phyloP scores from a whole-genome alignment of 2,888 invertebrate species.

The Drosophila flavopinicola region DNA sequence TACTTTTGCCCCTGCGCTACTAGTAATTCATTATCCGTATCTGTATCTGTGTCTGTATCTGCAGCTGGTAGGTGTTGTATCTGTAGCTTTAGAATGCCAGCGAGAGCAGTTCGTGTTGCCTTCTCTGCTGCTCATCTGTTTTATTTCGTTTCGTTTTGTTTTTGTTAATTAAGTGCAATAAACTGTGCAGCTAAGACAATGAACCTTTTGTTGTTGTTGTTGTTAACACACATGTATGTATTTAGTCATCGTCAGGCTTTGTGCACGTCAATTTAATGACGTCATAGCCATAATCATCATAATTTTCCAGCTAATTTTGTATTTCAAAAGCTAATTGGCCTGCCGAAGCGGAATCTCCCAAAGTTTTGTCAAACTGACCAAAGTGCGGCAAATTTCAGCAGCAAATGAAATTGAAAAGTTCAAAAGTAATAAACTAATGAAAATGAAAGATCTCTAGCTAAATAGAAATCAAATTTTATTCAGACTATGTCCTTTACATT shows the following conservation, averaged over 20 bases:
- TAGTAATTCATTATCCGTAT: constrained; percentile 68
- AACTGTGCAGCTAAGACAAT: constrained; percentile 64
- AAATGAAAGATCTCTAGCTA: no score
- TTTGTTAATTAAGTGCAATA: constrained; percentile 73
- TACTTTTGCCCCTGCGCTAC: constrained; percentile 53
- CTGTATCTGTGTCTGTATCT: constrained; percentile 38
- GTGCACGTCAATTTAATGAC: constrained; percentile 27
- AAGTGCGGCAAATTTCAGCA: background rate
- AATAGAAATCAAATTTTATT: no score
- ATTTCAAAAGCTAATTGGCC: constrained; percentile 6
- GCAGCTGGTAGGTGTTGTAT: constrained; percentile 41
- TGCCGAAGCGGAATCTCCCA: constrained; percentile 10
- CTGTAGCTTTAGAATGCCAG: constrained; percentile 10
- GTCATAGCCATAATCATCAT: constrained; percentile 33
- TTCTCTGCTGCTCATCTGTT: constrained; percentile 13
- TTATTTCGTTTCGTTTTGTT: constrained; percentile 5
- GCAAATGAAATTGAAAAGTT: no score
- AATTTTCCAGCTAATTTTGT: constrained; percentile 20
- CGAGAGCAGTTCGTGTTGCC: constrained; percentile 6
- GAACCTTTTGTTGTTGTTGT: constrained; percentile 59
- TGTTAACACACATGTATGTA: background rate
- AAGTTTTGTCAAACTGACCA: background rate
- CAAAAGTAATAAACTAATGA: no score
- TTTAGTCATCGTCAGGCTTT: constrained; percentile 2
- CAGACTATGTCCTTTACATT: no score